Evolutionary conservation across 1,140 invertebrate species (phyloP).

Genomic region (Drosophila hydei): DNA sequence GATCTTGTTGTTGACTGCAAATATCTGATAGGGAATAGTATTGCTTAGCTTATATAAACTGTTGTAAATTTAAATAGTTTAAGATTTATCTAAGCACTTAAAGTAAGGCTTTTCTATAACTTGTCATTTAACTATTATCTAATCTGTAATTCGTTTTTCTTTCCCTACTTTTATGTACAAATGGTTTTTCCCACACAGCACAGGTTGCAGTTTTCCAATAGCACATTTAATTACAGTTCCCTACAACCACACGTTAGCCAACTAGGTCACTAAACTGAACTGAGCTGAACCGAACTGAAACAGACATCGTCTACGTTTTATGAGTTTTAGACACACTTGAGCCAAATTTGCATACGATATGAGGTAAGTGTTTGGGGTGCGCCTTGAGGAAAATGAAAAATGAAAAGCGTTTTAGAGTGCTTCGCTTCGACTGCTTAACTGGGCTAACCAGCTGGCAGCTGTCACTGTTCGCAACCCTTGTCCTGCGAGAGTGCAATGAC

Average conservation of each 20-base stretch:
- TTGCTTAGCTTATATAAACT: too few relatives aligned
- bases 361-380: constrained; percentile 20
- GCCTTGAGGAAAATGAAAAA: constrained; percentile 14
- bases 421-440: constrained; percentile 41
- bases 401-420: constrained; percentile 22
- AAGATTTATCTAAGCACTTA: too few relatives aligned
- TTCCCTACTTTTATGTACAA: not conserved
- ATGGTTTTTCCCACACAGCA: not conserved
- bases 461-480: constrained; percentile 53
- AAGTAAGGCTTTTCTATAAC: too few relatives aligned
- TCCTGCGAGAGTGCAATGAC: constrained; percentile 62
- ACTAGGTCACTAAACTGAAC: constrained; percentile 40
- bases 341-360: constrained; percentile 42
- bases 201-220: constrained; percentile 1
- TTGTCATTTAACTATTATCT: too few relatives aligned
- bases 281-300: not conserved
- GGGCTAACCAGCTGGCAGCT: constrained; percentile 65
- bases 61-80: too few relatives aligned
- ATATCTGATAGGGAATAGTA: too few relatives aligned
- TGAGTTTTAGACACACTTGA: constrained; percentile 47
- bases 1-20: too few relatives aligned
- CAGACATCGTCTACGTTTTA: constrained; percentile 13
- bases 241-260: constrained; percentile 6
- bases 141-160: not conserved
- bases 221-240: constrained; percentile 21